Evolutionary conservation across 2,888 invertebrate species (phyloP), one percentile per base, ranked within the genome.

Genomic region (Hyalella azteca): DNA sequence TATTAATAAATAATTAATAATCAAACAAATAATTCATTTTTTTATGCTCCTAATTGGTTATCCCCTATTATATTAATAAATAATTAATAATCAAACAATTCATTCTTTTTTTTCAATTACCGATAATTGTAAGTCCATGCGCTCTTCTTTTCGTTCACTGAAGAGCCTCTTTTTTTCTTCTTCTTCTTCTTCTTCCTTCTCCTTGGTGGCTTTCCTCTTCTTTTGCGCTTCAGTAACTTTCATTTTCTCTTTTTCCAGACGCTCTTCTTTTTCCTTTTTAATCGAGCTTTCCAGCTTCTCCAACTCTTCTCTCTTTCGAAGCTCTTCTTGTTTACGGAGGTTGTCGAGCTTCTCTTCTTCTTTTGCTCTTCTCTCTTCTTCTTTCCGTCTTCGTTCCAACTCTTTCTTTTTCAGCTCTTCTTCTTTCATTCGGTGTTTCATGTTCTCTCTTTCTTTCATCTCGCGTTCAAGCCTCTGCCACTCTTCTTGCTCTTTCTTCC

Each of bases 311-410:
- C 22, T 75, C 29, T 75, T 75, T 29, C 75, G 19, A 9, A 41
- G 40, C 36, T 75, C 75, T 75, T 75, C 75, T 22, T 75, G 41
- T 19, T 75, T 75, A 9, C 75, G 40, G 15, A 11, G 22, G 22
- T 39, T 75, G 36, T 75, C 75, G 4, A 75, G 75, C 75, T 2
- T 75, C n/a, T 75, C 75, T 48, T 75, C 75, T 75, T 75, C 75
- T 22, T 75, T 41, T 3, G 29, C 26, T 45, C 75, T 41, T n/a
- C 75, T 40, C 45, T 75, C 45, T 75, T 75, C 75, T 75, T 75
- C 75, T 5, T 75, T 75, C 19, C 36, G 40, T 29, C 36, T 75
- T 13, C 75, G 29, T 19, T 75, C 41, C 0, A 5, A 15, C 22
- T 75, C 75, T 39, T 75, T 75, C 29, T 39, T 40, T 19, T 41